These are phyloP conservation scores for Saccostrea cuccullata DNA, from an alignment of 1,140 invertebrate species.

Conservation along the genomic window DNA sequence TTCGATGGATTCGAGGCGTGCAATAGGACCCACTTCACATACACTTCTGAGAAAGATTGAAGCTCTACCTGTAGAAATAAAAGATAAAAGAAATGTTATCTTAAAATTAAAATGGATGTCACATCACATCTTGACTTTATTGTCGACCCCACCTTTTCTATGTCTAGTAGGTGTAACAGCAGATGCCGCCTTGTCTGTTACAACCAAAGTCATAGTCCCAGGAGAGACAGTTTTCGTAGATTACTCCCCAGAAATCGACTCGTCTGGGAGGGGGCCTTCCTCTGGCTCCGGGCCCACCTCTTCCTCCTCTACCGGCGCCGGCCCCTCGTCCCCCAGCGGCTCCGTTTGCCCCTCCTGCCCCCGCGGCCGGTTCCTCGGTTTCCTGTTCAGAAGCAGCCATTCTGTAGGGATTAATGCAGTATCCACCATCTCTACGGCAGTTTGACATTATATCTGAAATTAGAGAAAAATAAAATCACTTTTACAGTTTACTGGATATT, in stretches of 20 bases:
- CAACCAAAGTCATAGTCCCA: constrained; percentile 31
- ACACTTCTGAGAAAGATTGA: neutral
- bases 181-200: constrained; percentile 35
- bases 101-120: neutral
- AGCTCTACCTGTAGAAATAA: neutral
- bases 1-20: constrained; percentile 10
- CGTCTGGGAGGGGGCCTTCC: neutral
- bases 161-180: constrained; percentile 10
- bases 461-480: too few relatives aligned
- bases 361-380: neutral
- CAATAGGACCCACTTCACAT: constrained; percentile 1
- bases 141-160: neutral
- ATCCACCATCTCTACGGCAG: constrained; percentile 28
- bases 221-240: constrained; percentile 14
- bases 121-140: neutral
- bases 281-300: neutral
- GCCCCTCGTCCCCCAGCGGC: neutral
- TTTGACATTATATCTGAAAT: constrained; percentile 46
- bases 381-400: neutral
- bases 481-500: too few relatives aligned
- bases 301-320: neutral
- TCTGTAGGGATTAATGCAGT: constrained; percentile 35
- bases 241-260: constrained; percentile 11
- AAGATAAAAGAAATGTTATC: neutral
- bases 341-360: neutral